Base-by-base conservation (phyloP, 2,888 invertebrate species). In the Ennomos fuscantarius region DNA sequence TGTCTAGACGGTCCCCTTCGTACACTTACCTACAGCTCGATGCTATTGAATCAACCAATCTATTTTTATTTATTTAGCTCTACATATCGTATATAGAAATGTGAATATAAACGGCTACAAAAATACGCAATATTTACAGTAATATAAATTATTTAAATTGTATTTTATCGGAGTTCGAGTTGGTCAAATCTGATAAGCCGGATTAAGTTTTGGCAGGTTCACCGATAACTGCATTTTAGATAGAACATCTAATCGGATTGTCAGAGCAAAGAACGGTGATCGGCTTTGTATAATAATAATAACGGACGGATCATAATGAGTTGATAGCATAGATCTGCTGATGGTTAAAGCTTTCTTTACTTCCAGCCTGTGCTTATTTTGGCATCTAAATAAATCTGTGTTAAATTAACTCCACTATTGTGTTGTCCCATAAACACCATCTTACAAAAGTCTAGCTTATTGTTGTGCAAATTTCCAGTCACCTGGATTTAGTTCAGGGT, bases 171-270 rank as follows among this genome's bases (percentile, higher is more conserved):
- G 33, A 41, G 24, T 42, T 12, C 37, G 48, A 59, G 63, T 55
- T 43, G 58, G 51, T 61, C 44, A 51, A 62, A 68, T 65, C 55
- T 46, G 55, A 69, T 71, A 67, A 72, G 66, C 57, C 59, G 67
- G 64, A 69, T 62, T 61, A 63, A 67, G 65, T 69, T 55, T 45
- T 51, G 42, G 44, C 40, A 48, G 46, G 55, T 60, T 58, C 72
- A 76, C 69, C 74, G 69, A 76, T 81, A 82, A 78, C 77, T 78
- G 75, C 64, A 50, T 45, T 49, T 63, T 57, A 76, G 77, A 78
- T 73, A 70, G 64, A 75, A 73, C 51, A 49, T 63, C 61, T 82
- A 83, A 86, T 81, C 83, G 75, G 80, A 81, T 84, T 86, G 59
- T 57, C 53, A 59, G 65, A 67, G 75, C 76, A 82, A 81, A 78